Conservation (phyloP, 2,113 vertebrate genomes). For the Globicephala melas region DNA sequence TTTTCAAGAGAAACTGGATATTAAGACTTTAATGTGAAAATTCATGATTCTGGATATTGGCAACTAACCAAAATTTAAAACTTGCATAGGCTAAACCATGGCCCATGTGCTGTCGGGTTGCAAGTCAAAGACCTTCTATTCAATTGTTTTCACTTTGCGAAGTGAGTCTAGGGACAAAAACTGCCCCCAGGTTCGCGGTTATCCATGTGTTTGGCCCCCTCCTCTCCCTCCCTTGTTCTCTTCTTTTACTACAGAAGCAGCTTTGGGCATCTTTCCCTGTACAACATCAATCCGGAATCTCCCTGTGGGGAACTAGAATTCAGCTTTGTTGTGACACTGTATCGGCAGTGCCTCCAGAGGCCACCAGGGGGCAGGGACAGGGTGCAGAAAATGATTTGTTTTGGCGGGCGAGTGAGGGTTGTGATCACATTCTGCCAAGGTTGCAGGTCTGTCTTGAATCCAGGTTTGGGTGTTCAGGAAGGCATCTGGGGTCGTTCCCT, state of each 20-base stretch:
- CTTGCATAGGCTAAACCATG: background rate
- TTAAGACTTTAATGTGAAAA: slow-evolving; percentile 26
- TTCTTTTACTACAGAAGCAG: background rate
- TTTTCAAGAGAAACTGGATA: background rate
- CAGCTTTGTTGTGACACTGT: background rate
- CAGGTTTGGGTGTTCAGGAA: background rate
- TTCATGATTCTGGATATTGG: background rate
- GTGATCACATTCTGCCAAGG: background rate
- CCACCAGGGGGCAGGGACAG: slow-evolving; percentile 18
- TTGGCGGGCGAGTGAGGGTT: fast-evolving
- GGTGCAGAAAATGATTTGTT: background rate
- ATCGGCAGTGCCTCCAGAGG: background rate
- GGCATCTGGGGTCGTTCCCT: background rate
- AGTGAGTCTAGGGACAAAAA: background rate
- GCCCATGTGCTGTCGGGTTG: background rate
- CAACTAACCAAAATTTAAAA: background rate
- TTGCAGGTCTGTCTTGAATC: background rate
- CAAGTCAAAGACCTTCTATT: background rate
- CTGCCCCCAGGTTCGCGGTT: background rate
- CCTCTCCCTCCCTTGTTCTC: background rate
- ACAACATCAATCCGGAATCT: background rate
- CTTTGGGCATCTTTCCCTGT: background rate
- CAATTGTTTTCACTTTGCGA: background rate
- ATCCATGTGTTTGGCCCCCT: background rate
- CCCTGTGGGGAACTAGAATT: background rate